Conservation (phyloP, 2,888 invertebrate genomes). For the Calliscelio sp. region DNA sequence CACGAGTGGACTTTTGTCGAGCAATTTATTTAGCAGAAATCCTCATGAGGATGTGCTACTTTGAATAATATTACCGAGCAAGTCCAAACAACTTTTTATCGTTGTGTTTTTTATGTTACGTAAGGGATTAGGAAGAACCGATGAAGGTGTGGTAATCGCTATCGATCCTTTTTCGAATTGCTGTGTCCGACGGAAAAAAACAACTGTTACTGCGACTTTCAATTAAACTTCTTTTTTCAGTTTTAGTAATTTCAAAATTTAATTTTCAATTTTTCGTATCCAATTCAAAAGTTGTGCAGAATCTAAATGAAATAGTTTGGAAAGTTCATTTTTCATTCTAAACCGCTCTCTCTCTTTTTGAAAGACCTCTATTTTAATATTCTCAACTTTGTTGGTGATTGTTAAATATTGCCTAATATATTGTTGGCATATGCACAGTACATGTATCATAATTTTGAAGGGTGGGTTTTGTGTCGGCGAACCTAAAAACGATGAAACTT, state of each 20-base stretch:
- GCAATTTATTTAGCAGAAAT: slow-evolving; percentile 9
- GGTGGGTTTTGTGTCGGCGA: background rate
- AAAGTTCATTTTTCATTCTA: too few species aligned
- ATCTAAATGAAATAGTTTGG: too few species aligned
- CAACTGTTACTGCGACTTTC: background rate
- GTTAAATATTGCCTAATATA: slow-evolving; percentile 40
- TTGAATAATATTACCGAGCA: background rate
- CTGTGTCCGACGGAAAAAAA: background rate
- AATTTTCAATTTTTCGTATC: too few species aligned
- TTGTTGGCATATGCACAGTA: slow-evolving; percentile 1
- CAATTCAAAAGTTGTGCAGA: too few species aligned
- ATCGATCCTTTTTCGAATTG: slow-evolving; percentile 27
- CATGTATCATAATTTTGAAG: slow-evolving; percentile 38
- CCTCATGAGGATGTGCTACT: background rate
- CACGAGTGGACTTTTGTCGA: background rate
- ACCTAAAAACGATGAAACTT: slow-evolving; percentile 61
- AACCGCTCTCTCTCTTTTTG: too few species aligned
- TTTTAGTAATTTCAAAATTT: too few species aligned
- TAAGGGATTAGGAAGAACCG: slow-evolving; percentile 6
- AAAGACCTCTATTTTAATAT: too few species aligned
- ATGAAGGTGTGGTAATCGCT: slow-evolving; percentile 32
- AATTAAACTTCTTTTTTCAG: too few species aligned
- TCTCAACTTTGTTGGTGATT: too few species aligned
- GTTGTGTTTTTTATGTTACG: slow-evolving; percentile 14
- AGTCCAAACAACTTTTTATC: background rate